Percentiles rank a stretch among this genome's conserved stretches.
Evolutionary conservation across 2,888 invertebrate species (phyloP).

Genomic region (Lathronympha strigana): DNA sequence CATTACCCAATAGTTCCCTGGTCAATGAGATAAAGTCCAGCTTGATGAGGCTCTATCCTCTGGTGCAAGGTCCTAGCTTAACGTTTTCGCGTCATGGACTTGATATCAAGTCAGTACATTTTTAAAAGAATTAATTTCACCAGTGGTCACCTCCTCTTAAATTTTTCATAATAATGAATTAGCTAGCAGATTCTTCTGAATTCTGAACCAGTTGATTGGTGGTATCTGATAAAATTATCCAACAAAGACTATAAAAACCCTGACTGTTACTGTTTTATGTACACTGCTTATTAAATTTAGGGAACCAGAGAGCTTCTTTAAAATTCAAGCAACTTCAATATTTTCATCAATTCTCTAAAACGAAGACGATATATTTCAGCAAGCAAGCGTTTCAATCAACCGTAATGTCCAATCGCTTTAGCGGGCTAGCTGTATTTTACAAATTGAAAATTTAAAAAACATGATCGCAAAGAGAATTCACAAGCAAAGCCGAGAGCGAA

Average conservation of each 20-base stretch:
- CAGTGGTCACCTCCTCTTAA: no score
- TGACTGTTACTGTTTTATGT: neutral
- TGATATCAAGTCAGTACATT: no score
- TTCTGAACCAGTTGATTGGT: no score
- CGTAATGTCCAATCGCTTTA: slow-evolving; percentile 36
- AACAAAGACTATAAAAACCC: neutral
- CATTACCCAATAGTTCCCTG: no score
- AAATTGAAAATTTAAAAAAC: slow-evolving; percentile 43
- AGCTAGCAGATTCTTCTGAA: no score
- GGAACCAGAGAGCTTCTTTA: neutral
- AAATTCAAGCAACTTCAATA: neutral
- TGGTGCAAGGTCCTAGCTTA: no score
- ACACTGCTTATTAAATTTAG: neutral
- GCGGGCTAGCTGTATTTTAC: slow-evolving; percentile 34
- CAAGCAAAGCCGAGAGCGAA: slow-evolving; percentile 51
- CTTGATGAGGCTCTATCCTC: no score
- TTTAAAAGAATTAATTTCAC: no score
- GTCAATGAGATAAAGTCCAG: no score
- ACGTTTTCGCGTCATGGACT: no score
- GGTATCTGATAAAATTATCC: no score
- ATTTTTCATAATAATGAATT: no score
- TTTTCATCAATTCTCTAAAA: neutral
- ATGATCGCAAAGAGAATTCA: slow-evolving; percentile 54
- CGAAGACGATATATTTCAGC: neutral
- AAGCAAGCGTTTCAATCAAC: slow-evolving; percentile 24